Conservation (phyloP, 2,113 vertebrate species). For the Neoarius graeffei region DNA sequence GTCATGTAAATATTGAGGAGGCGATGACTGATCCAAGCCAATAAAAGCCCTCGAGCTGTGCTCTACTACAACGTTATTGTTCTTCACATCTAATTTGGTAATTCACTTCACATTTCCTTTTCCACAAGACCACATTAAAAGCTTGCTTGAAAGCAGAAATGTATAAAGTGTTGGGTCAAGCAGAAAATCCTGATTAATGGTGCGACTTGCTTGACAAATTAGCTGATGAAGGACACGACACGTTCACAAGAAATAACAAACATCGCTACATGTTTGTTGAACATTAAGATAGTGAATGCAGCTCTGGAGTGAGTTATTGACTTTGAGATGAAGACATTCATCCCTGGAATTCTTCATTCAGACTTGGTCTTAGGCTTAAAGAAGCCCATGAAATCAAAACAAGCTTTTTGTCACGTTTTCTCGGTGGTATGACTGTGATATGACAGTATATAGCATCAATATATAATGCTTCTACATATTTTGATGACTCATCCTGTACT, state of each 20-base stretch:
- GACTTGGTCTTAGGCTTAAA: not conserved
- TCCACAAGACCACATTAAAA: slow-evolving; percentile 21
- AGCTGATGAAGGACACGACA: slow-evolving; percentile 30
- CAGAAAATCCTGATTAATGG: slow-evolving; percentile 22
- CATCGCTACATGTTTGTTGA: slow-evolving; percentile 30
- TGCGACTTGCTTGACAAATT: slow-evolving; percentile 37
- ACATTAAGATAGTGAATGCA: slow-evolving; percentile 13
- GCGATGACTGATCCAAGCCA: slow-evolving; percentile 50
- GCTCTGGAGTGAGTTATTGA: slow-evolving; percentile 15
- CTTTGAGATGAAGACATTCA: not conserved
- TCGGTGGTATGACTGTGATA: not conserved
- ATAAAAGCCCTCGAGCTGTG: slow-evolving; percentile 42
- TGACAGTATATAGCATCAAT: not conserved
- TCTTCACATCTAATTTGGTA: slow-evolving; percentile 43
- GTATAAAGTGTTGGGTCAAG: slow-evolving; percentile 22
- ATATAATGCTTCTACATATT: not conserved
- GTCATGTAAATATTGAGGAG: slow-evolving; percentile 33
- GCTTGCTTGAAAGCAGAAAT: not conserved
- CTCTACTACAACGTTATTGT: slow-evolving; percentile 36
- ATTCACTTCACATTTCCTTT: slow-evolving; percentile 35
- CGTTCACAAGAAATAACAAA: slow-evolving; percentile 26
- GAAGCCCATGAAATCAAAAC: not conserved
- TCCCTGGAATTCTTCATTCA: slow-evolving; percentile 3
- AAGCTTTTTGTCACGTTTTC: not conserved
- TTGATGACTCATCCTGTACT: not conserved